Evolutionary conservation across 2,797 vertebrate species (phyloP).

Genomic region (Falco columbarius): DNA sequence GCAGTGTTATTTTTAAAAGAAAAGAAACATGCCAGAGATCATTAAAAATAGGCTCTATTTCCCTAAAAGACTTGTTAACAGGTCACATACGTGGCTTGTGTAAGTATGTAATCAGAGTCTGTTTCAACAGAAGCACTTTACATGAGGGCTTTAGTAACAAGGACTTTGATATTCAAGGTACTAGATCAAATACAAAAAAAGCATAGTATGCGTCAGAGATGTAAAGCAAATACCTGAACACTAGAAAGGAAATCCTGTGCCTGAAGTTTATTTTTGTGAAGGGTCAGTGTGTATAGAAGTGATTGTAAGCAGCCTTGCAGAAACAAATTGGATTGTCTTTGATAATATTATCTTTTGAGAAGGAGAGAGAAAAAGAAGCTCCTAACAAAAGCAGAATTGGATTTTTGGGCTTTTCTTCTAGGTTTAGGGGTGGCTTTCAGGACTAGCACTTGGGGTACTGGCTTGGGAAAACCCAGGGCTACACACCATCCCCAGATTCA

Average conservation of each 20-base stretch:
- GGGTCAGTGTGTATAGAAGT: background rate
- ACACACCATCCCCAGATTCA: background rate
- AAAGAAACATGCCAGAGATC: conserved; percentile 4
- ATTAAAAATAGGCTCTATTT: conserved; percentile 27
- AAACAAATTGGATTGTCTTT: background rate
- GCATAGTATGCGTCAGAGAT: background rate
- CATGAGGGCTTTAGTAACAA: conserved; percentile 3
- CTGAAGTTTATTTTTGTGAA: background rate
- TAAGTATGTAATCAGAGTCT: conserved; percentile 36
- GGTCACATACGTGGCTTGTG: background rate
- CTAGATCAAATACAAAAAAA: conserved; percentile 2
- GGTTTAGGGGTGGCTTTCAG: background rate
- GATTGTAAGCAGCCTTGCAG: background rate
- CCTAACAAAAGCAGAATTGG: background rate
- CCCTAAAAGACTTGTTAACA: background rate
- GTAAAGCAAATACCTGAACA: background rate
- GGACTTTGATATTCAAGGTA: conserved; percentile 33
- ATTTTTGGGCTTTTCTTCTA: background rate
- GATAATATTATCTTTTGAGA: background rate
- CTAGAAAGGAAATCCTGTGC: background rate
- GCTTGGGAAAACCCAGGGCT: background rate
- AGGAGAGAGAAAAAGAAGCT: background rate
- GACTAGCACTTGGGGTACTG: background rate
- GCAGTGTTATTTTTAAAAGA: background rate
- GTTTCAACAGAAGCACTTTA: background rate